Conservation (phyloP, 2,888 invertebrate species). For the Synanthedon myopaeformis region DNA sequence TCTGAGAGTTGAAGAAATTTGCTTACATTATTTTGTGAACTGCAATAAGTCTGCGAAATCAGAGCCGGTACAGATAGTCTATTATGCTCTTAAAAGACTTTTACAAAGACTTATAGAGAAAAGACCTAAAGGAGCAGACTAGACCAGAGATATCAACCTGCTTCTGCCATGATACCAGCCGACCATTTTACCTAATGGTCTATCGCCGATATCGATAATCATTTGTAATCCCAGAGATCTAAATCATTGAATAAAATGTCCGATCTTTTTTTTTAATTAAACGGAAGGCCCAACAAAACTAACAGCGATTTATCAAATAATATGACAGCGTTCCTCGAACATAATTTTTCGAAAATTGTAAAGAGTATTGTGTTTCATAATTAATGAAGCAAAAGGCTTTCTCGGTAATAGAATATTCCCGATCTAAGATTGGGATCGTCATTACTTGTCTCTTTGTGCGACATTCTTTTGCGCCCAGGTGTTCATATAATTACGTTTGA, state of each 20-base stretch:
- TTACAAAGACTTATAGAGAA: no score
- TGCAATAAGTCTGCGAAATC: no score
- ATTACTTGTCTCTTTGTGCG: conserved; percentile 68
- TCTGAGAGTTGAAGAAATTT: no score
- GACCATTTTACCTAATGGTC: no score
- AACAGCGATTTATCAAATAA: conserved; percentile 54
- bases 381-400: conserved; percentile 69
- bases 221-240: no score
- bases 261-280: conserved; percentile 17
- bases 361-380: conserved; percentile 67
- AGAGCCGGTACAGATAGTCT: no score
- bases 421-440: conserved; percentile 68
- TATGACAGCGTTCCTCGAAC: conserved; percentile 56
- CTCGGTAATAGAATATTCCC: conserved; percentile 65
- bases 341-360: conserved; percentile 62
- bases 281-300: conserved; percentile 31
- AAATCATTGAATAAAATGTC: background rate
- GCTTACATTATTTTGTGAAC: no score
- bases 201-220: no score
- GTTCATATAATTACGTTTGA: conserved; percentile 66
- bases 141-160: no score
- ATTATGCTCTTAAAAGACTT: no score
- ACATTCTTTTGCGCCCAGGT: conserved; percentile 70
- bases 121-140: no score
- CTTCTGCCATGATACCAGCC: no score